Base-by-base conservation (phyloP, 2,888 invertebrate species). In the Macroteleia sp. region DNA sequence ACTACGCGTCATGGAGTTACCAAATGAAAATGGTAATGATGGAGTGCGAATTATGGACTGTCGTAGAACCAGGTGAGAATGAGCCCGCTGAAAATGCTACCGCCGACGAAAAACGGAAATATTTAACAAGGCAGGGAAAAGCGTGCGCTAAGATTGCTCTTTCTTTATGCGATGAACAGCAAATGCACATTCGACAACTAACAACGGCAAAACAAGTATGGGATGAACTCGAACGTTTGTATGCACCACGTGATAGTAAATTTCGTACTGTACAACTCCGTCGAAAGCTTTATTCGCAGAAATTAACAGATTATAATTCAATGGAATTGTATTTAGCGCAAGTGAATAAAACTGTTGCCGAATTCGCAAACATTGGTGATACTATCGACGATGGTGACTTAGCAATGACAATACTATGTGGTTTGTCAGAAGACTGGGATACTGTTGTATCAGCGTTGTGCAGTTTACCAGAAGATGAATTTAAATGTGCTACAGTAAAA, bases 341-440 rank as follows among this genome's bases (percentile, higher is more conserved):
- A 10, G 42, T 66, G 0, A 67, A 66, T 19, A 61, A 61, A 34
- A 74, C 39, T 9, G 36, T 74, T 9, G 36, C 57, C 3, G 61
- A 75, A 12, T n/a, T 75, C 0, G n/a, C 74, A 8, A 67, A 30
- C 25, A 52, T 75, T n/a, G 54, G 67, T n/a, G 61, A 54, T 20
- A 6, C 8, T 25, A 61, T 67, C 12, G 74, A 75, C 12, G 66
- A 75, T 41, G 66, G 66, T 1, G 74, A 69, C 14, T 9, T 67
- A 9, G 66, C 75, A 1, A 75, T 75, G 67, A 61, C 14, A 22
- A 67, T 75, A 14, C 28, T 67, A 8, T 62, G 61, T 25, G 75
- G 75, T 20, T 30, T 69, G 2, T 28, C 64, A 8, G 52, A 62
- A 0, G 44, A 69, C 14, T 76, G 28, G 9, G 62, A 76, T 19